Evolutionary conservation across 2,888 invertebrate species (phyloP).

Genomic region (Syrphus vitripennis): DNA sequence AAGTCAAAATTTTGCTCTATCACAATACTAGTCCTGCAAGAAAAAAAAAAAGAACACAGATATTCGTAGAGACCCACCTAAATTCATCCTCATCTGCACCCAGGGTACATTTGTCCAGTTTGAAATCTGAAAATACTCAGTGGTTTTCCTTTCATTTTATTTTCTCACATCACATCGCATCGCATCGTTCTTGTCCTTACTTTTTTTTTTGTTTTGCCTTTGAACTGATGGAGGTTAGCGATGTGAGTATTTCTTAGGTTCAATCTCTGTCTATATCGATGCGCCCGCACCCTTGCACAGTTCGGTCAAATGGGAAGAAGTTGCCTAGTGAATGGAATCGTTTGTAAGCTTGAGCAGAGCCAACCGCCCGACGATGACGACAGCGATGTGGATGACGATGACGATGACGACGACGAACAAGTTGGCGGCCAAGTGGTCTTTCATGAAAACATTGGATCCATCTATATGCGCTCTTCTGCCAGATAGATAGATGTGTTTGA

Average conservation of each 20-base stretch:
- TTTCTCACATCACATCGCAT: too few relatives aligned
- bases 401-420: conserved; percentile 16
- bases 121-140: conserved; percentile 54
- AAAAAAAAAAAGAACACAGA: neutral
- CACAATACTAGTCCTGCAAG: neutral
- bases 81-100: neutral
- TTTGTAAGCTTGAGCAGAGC: conserved; percentile 49
- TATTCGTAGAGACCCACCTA: neutral
- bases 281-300: neutral
- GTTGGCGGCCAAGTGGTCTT: conserved; percentile 67
- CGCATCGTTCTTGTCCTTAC: conserved; percentile 16
- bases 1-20: neutral
- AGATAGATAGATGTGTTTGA: conserved; percentile 38
- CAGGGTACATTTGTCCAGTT: conserved; percentile 31
- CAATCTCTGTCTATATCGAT: conserved; percentile 51
- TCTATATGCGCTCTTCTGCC: conserved; percentile 18
- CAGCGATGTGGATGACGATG: neutral
- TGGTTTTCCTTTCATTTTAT: neutral
- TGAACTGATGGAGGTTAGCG: conserved; percentile 24
- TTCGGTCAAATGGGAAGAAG: conserved; percentile 50
- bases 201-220: conserved; percentile 19
- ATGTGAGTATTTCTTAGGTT: conserved; percentile 36
- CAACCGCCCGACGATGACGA: conserved; percentile 13
- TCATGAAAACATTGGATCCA: conserved; percentile 42
- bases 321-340: conserved; percentile 61